Conservation (phyloP, 2,888 invertebrate genomes). For the Geophilus truncorum region DNA sequence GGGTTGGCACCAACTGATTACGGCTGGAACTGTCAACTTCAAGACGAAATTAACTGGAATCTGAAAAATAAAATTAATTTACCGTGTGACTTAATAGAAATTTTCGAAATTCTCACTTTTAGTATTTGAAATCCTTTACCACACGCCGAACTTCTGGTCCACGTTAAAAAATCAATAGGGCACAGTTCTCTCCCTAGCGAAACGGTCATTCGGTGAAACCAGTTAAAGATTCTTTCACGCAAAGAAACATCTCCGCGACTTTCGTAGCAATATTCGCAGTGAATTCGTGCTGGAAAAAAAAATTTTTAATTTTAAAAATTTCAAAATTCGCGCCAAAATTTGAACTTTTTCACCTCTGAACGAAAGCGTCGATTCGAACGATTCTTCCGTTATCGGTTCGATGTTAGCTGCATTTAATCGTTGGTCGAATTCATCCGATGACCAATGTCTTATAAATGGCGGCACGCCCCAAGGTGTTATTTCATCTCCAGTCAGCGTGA, state of each 20-base stretch:
- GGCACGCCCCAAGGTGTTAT: conserved; percentile 17
- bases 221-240: background rate
- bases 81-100: too few species aligned
- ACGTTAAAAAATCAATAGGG: background rate
- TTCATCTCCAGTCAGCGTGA: background rate
- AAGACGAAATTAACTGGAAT: conserved; percentile 54
- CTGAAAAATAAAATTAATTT: conserved; percentile 43
- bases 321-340: too few species aligned
- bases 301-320: background rate
- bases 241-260: background rate
- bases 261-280: background rate
- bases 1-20: conserved; percentile 58
- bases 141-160: background rate
- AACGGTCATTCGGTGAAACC: background rate
- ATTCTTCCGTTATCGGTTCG: background rate
- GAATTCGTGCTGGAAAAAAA: background rate
- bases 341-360: background rate
- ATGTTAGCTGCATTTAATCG: background rate
- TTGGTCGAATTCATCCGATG: background rate
- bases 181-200: background rate
- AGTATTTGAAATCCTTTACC: conserved; percentile 4
- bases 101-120: background rate
- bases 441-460: background rate
- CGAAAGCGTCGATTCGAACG: background rate
- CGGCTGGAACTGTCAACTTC: conserved; percentile 56